phyloP scores from a whole-genome alignment of 2,797 vertebrate species.

The Thamnophis elegans region DNA sequence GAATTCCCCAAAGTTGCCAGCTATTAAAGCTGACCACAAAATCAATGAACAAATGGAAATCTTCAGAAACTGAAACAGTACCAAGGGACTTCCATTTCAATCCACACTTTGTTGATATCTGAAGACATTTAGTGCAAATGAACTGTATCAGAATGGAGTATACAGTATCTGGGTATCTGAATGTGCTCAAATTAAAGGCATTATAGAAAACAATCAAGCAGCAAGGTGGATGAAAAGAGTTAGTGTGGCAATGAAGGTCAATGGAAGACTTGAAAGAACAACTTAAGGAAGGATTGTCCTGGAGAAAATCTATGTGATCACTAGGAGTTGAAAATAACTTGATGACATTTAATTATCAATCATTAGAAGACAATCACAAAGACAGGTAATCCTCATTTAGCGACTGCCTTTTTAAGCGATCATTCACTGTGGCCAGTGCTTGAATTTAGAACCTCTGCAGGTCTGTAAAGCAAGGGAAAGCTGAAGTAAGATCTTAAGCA shows the following conservation, averaged over 20 bases:
- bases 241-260: background rate
- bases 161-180: background rate
- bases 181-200: background rate
- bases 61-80: constrained; percentile 4
- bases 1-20: background rate
- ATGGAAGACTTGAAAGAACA: background rate
- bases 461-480: background rate
- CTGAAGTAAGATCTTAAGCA: background rate
- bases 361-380: background rate
- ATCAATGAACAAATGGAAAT: background rate
- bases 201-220: background rate
- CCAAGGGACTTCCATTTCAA: background rate
- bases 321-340: background rate
- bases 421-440: background rate
- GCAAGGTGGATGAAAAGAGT: background rate
- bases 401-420: background rate
- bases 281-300: background rate
- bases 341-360: background rate
- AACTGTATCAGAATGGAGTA: background rate
- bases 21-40: constrained; percentile 38
- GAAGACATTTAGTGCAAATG: background rate
- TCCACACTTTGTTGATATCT: background rate
- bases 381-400: background rate
- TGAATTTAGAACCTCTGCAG: background rate
- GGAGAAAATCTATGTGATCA: background rate